Evolutionary conservation across 2,888 invertebrate genomes (phyloP), one percentile per base, ranked within the genome.

Genomic region (Plusia festucae): DNA sequence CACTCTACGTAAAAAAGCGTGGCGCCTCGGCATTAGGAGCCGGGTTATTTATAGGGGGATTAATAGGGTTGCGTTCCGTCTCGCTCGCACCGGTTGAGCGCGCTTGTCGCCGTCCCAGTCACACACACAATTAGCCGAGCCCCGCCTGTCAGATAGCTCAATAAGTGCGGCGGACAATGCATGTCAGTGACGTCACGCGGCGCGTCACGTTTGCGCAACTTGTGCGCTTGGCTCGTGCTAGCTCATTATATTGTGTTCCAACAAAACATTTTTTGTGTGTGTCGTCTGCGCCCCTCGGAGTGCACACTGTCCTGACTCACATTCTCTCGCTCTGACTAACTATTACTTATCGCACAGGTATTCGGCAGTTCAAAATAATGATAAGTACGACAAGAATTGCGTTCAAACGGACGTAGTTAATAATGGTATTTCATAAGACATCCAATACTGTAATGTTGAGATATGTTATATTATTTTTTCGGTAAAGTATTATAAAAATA

Each of bases 1-100:
- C 79, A 71, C 79, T 79, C 74, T 70, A 79, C 76, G 81, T 79
- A 89, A 90, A 90, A 88, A 87, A 82, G 76, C 83, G 85, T 91
- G 93, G 93, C 93, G 93, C 93, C 93, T 91, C 88, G 85, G 85
- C 88, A 88, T 91, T 91, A 90, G 85, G 88, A 87, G 87, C 86
- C 85, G 76, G 82, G 88, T 91, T 92, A 92, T 93, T 93, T 93
- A 93, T 93, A 88, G 90, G 70, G 84, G 88, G 85, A 87, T 88
- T 87, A 88, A 85, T 84, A 82, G 85, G 86, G 82, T 79, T 65
- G 68, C 67, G 53, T 20, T 30, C 64, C 63, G 81, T 90, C 89
- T 70, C 83, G 65, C 66, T 88, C 85, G 6, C 69, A 2, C 85
- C 1, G 40, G 18, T 40, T 22, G 44, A 8, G 15, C 22, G 5